Conservation (phyloP, 2,888 invertebrate species). For the Sericinus montela region DNA sequence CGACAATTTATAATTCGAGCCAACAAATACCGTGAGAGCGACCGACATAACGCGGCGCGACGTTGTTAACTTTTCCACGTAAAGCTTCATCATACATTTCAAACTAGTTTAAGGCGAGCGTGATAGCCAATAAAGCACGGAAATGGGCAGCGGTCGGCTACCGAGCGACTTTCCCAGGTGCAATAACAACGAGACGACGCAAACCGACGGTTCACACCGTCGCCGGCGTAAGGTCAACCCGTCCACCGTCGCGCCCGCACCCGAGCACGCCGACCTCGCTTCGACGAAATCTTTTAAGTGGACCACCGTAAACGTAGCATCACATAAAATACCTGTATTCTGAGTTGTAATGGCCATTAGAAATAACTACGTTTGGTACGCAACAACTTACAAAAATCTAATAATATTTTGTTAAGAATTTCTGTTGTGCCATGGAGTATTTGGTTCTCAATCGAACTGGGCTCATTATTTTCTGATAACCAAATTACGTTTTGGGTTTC, state of each 20-base stretch:
- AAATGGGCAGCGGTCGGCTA: constrained; percentile 62
- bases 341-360: constrained; percentile 9
- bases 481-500: too few species aligned
- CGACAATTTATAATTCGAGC: constrained; percentile 42
- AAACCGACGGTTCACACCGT: constrained; percentile 35
- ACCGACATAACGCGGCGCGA: constrained; percentile 43
- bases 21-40: constrained; percentile 63
- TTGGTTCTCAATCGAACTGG: too few species aligned
- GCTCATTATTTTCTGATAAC: too few species aligned
- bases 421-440: too few species aligned
- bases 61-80: constrained; percentile 53
- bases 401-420: neutral
- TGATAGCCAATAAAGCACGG: constrained; percentile 70
- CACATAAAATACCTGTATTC: constrained; percentile 11
- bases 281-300: constrained; percentile 15
- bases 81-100: constrained; percentile 58
- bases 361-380: constrained; percentile 6
- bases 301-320: constrained; percentile 15
- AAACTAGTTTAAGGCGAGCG: constrained; percentile 68
- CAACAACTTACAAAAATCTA: neutral
- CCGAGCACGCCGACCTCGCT: constrained; percentile 22
- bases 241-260: constrained; percentile 22
- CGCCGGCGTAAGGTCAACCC: constrained; percentile 44
- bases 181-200: constrained; percentile 42
- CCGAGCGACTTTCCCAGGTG: constrained; percentile 65